Conservation (phyloP, 2,888 invertebrate species). For the Chorisops tibialis region DNA sequence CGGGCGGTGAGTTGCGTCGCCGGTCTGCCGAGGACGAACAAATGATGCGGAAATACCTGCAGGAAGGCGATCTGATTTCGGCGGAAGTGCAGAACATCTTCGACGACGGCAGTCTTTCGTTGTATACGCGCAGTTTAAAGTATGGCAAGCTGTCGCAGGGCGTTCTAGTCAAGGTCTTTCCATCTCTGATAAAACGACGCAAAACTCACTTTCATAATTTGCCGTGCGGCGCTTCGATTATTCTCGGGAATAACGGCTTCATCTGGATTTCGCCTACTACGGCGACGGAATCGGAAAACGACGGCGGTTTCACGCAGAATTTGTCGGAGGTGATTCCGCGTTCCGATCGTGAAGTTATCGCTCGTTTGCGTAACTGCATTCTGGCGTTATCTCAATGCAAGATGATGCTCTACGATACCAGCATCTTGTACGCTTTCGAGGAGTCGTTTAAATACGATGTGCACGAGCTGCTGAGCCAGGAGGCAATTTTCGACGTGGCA, state of each 20-base stretch:
- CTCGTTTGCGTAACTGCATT: conserved; percentile 85
- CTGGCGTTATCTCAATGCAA: conserved; percentile 79
- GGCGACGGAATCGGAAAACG: conserved; percentile 59
- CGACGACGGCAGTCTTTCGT: conserved; percentile 84
- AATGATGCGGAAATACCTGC: conserved; percentile 91
- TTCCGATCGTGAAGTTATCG: conserved; percentile 79
- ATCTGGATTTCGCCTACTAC: conserved; percentile 84
- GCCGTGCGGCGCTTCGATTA: conserved; percentile 85
- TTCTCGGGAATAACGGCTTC: conserved; percentile 94
- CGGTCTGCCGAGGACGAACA: conserved; percentile 95
- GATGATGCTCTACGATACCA: conserved; percentile 89
- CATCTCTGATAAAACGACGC: conserved; percentile 84
- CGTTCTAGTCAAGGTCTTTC: conserved; percentile 82
- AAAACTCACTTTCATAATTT: conserved; percentile 96
- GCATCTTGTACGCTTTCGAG: conserved; percentile 86
- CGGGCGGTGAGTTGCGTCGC: conserved; percentile 93
- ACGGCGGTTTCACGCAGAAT: conserved; percentile 76
- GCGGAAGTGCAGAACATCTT: conserved; percentile 95
- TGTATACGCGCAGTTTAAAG: conserved; percentile 93
- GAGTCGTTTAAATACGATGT: conserved; percentile 80
- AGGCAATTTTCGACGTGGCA: conserved; percentile 80
- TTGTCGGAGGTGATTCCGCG: conserved; percentile 66
- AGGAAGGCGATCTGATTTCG: conserved; percentile 94
- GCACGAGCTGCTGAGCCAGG: conserved; percentile 75
- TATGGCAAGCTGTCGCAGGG: conserved; percentile 96